Conservation (phyloP, 2,797 vertebrate genomes). For the Pseudochaenichthys georgianus region DNA sequence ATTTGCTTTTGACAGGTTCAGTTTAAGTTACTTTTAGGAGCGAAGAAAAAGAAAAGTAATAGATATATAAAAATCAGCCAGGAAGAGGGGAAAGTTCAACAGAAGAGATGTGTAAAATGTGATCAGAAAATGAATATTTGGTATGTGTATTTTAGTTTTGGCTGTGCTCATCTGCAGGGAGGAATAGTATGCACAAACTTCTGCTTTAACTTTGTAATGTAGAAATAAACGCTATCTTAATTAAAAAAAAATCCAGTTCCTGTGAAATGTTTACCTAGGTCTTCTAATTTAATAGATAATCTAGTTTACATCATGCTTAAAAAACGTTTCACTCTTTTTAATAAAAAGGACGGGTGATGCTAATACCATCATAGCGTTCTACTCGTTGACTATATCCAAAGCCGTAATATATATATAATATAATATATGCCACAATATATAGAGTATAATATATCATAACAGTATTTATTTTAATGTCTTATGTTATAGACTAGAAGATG, state of each 20-base stretch:
- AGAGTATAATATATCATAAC: not conserved
- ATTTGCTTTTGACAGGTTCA: not conserved
- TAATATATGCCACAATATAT: no score
- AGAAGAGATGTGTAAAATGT: not conserved
- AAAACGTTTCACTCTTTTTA: not conserved
- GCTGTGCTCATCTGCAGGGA: not conserved
- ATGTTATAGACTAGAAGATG: not conserved
- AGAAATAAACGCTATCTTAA: not conserved
- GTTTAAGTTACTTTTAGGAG: not conserved
- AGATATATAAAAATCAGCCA: not conserved
- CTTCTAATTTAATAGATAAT: not conserved
- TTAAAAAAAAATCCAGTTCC: not conserved
- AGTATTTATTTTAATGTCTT: not conserved
- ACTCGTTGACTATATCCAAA: not conserved
- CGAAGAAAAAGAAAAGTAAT: not conserved
- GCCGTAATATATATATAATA: no score
- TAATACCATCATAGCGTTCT: not conserved
- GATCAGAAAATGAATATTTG: not conserved
- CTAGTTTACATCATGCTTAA: not conserved
- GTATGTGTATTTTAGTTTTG: slow-evolving; percentile 6
- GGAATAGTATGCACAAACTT: not conserved
- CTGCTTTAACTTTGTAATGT: not conserved
- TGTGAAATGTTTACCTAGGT: slow-evolving; percentile 2
- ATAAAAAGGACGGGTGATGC: not conserved
- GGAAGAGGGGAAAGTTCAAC: not conserved